These are phyloP conservation scores for Prosapia bicincta DNA, from an alignment of 2,888 invertebrate genomes.

Conservation along the genomic window DNA sequence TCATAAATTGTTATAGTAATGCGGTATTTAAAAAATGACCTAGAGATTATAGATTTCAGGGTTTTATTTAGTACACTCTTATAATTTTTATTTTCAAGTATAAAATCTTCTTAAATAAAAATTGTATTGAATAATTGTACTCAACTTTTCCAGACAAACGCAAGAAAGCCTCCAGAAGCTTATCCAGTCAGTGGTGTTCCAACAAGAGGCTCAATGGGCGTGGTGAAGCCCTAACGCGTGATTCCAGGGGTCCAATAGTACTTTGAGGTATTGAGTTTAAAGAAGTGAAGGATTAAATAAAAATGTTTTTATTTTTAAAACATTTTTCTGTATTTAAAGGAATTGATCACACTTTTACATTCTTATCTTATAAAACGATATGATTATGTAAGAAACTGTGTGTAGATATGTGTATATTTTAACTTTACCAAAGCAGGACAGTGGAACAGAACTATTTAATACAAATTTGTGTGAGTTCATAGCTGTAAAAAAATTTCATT, in stretches of 20 bases:
- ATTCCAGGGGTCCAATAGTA: neutral
- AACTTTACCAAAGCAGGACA: constrained; percentile 20
- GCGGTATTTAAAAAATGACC: too few relatives aligned
- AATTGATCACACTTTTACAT: too few relatives aligned
- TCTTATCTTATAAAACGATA: neutral
- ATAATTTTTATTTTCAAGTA: neutral
- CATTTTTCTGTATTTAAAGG: too few relatives aligned
- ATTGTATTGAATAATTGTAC: neutral
- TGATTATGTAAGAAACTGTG: neutral
- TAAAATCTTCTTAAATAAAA: too few relatives aligned
- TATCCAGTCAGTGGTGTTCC: neutral
- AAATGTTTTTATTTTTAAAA: too few relatives aligned
- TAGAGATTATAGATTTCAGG: too few relatives aligned
- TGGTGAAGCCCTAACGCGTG: neutral
- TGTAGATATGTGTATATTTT: constrained; percentile 10
- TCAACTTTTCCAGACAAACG: neutral
- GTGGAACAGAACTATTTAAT: neutral
- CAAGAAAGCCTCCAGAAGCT: neutral
- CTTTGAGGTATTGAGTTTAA: neutral
- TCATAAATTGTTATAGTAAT: too few relatives aligned
- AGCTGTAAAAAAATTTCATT: too few relatives aligned
- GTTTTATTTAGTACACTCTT: too few relatives aligned
- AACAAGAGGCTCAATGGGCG: neutral
- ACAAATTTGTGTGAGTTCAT: too few relatives aligned
- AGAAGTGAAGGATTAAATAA: neutral